phyloP scores from a whole-genome alignment of 2,888 invertebrate species.

The Tolmerus cingulatus region DNA sequence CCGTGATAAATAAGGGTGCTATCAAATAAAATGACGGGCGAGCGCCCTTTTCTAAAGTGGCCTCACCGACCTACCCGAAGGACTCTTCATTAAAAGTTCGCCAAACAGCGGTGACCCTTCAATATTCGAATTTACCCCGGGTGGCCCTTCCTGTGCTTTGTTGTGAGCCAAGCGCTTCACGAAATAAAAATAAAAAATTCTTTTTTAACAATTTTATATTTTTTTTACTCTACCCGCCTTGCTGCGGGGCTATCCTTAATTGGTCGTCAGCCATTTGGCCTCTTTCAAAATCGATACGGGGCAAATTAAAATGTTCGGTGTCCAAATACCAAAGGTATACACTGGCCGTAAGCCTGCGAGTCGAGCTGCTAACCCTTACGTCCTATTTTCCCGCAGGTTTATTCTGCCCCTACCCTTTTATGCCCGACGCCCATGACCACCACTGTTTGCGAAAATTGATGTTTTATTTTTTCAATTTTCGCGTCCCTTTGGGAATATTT shows the following conservation, averaged over 20 bases:
- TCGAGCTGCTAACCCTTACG: neutral
- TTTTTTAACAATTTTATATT: neutral
- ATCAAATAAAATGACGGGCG: conserved; percentile 8
- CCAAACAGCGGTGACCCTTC: conserved; percentile 11
- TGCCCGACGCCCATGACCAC: neutral
- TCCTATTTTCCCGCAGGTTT: neutral
- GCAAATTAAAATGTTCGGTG: conserved; percentile 36
- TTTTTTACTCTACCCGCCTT: neutral
- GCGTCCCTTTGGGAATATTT: conserved; percentile 34
- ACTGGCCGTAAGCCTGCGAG: neutral
- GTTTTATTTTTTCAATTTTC: conserved; percentile 39
- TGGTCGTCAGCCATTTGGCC: conserved; percentile 22
- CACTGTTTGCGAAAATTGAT: conserved; percentile 29
- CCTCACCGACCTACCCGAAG: neutral
- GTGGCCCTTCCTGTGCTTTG: neutral
- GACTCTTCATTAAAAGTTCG: conserved; percentile 19
- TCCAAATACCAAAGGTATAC: conserved; percentile 28
- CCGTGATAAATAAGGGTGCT: conserved; percentile 17
- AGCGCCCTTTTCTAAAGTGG: neutral
- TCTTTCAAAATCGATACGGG: conserved; percentile 29
- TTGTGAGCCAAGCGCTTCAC: neutral
- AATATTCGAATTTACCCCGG: conserved; percentile 10
- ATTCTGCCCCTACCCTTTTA: neutral
- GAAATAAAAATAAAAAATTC: too few species aligned
- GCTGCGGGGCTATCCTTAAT: conserved; percentile 14